Evolutionary conservation across 2,888 invertebrate genomes (phyloP).

Genomic region (Heliothis peltigera): DNA sequence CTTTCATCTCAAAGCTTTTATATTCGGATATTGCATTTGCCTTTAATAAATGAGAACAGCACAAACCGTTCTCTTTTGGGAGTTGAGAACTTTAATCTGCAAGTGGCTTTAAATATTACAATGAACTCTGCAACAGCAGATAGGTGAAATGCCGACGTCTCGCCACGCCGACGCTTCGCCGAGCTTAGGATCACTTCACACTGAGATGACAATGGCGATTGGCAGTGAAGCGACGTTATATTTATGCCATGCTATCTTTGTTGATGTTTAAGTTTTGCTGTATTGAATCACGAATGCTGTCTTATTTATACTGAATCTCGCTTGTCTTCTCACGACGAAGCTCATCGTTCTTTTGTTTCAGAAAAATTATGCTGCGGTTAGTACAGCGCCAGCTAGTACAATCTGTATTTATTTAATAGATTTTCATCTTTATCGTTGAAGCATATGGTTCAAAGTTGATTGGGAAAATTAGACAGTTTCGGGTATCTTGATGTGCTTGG

Average conservation of each 20-base stretch:
- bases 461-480: too few species aligned
- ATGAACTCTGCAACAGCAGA: slow-evolving; percentile 34
- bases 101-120: slow-evolving; percentile 53
- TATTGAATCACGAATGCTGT: too few species aligned
- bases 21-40: slow-evolving; percentile 40
- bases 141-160: slow-evolving; percentile 44
- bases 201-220: not conserved
- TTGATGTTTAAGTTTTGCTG: not conserved
- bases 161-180: not conserved
- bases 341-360: too few species aligned
- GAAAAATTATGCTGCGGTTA: too few species aligned
- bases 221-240: not conserved
- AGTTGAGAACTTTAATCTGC: slow-evolving; percentile 50
- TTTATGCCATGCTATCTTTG: not conserved
- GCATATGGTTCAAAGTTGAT: too few species aligned
- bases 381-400: too few species aligned
- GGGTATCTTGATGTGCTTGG: too few species aligned
- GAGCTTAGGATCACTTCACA: not conserved
- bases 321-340: too few species aligned
- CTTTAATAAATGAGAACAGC: slow-evolving; percentile 39
- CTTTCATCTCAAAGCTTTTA: slow-evolving; percentile 13
- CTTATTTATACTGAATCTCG: too few species aligned
- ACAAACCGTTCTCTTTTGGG: slow-evolving; percentile 49
- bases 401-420: too few species aligned
- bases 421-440: too few species aligned